Evolutionary conservation across 1,140 invertebrate species (phyloP), one percentile per base, ranked within the genome.

Genomic region (Tetranychus urticae): DNA sequence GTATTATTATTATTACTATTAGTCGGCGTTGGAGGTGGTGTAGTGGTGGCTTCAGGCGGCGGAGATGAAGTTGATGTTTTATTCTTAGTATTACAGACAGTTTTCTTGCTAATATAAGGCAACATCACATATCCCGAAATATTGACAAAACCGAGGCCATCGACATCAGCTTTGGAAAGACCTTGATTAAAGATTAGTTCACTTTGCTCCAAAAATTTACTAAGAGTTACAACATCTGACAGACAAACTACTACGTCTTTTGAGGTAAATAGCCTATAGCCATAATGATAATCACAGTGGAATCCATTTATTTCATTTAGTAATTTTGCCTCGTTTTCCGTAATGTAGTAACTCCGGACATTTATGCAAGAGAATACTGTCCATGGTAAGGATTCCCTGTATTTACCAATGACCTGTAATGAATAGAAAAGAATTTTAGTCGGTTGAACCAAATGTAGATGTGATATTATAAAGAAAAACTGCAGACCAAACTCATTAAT

Each of bases 341-440:
- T 93, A 61, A 93, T 89, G 70, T 86, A 93, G 71, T 90, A 90
- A 74, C 87, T 90, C 61, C 85, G 79, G 59, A 96, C 87, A 70
- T 84, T 86, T 1, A 86, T 88, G 71, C 86, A 90, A 37, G 67
- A 70, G 65, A 71, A 71, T 14, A 72, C 68, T 58, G 68, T 67
- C 46, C 66, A 65, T 35, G 71, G 71, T 35, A 72, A 62, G 55
- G 65, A 66, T 60, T 67, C 65, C 10, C 70, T 64, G 59, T 67
- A 72, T 77, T 80, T 87, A 73, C 46, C 87, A 74, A 74, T 88
- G 85, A 66, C 55, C 48, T 65, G 48, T 5, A 52, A 31, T n/a
- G 31, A 33, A 8, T n/a, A 8, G n/a, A 52, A 33, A 23, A 52
- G 31, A n/a, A 52, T n/a, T 14, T n/a, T 23, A 23, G 50, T n/a